Conservation (phyloP, 2,113 vertebrate species). For the Chroicocephalus ridibundus region DNA sequence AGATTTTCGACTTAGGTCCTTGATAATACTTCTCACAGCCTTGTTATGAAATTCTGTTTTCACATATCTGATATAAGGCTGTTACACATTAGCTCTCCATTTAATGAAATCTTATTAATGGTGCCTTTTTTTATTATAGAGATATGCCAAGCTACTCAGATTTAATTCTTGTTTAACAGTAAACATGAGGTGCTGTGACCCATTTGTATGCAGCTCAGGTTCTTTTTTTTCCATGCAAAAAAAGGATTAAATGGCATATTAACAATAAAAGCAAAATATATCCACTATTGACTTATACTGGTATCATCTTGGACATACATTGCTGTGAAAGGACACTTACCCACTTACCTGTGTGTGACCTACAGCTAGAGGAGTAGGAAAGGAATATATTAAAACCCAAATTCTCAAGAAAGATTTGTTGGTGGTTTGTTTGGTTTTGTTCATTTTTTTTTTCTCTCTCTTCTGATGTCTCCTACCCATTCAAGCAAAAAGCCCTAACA, state of each 20-base stretch:
- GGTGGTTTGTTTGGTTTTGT: background rate
- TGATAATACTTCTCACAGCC: slow-evolving; percentile 39
- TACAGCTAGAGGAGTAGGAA: background rate
- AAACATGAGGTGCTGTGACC: slow-evolving; percentile 35
- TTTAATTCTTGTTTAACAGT: slow-evolving; percentile 55
- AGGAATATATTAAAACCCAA: background rate
- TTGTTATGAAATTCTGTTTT: slow-evolving; percentile 65
- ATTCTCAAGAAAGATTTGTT: background rate
- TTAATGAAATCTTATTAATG: slow-evolving; percentile 66
- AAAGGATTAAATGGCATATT: background rate
- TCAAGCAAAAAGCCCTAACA: background rate
- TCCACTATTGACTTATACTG: background rate
- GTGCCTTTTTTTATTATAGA: slow-evolving; percentile 52
- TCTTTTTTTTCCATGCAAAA: background rate
- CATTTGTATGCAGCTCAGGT: slow-evolving; percentile 44
- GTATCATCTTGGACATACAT: background rate
- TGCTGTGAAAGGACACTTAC: background rate
- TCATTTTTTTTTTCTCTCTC: background rate
- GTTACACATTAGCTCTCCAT: slow-evolving; percentile 51
- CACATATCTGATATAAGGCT: slow-evolving; percentile 64
- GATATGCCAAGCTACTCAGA: slow-evolving; percentile 39
- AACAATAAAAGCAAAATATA: slow-evolving; percentile 1
- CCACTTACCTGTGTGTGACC: background rate
- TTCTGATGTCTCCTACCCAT: background rate
- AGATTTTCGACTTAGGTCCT: slow-evolving; percentile 46